Evolutionary conservation across 2,113 vertebrate genomes (phyloP), one percentile per base, ranked within the genome.

Genomic region (Lepus americanus): DNA sequence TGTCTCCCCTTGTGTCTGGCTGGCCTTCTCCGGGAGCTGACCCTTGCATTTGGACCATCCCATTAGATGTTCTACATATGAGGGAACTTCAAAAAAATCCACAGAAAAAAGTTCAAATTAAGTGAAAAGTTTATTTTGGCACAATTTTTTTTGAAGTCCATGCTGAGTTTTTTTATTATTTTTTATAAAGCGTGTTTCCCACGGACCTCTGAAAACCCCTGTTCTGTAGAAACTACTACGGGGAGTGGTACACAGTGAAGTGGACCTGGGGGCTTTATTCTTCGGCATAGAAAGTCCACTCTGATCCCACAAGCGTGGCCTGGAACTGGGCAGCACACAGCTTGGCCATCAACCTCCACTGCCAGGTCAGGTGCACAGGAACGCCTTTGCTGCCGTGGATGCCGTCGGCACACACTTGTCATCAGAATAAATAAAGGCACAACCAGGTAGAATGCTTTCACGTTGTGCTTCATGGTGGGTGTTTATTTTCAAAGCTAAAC

Each of bases 321-420:
- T 67, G n/a, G 25, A 31, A 61, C 44, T 3, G 4, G 20, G 27
- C 10, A 16, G 0, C 1, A 29, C 6, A n/a, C 27, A 49, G 51
- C 25, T 33, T 33, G 61, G 53, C 5, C 6, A 20, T 22, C 13
- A 27, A 9, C 29, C 53, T 5, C 0, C 3, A 70, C 17, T 27
- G 31, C 2, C 0, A 0, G 66, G 31, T 16, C n/a, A 53, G 29
- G 6, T 4, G 9, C 13, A 59, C 17, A 5, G 16, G 1, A 1
- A 20, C 20, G 44, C 8, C 9, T n/a, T 27, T 3, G 2, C 3
- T 5, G 11, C 16, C 3, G 0, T 1, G 5, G 59, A 16, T 6
- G 1, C 33, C 13, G 1, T 23, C 0, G 0, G 0, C n/a, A 25
- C 9, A 8, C 10, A 20, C 9, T 2, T 9, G 2, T 1, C 3